These are phyloP conservation scores for Drosophila subsilvestris DNA, from an alignment of 2,888 invertebrate species.

Conservation along the genomic window DNA sequence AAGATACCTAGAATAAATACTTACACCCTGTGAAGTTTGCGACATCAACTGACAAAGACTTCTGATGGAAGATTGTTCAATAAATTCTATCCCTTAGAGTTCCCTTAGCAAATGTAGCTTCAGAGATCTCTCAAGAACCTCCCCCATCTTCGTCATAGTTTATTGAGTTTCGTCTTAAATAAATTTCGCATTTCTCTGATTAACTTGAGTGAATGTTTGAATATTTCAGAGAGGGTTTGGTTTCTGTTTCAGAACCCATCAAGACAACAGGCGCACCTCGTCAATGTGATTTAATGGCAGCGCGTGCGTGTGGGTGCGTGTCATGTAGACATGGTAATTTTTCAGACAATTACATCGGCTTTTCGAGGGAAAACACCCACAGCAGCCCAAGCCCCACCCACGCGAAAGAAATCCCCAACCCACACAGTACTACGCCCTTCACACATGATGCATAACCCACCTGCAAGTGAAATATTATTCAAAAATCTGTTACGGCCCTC, in stretches of 20 bases:
- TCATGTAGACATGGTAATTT: constrained; percentile 77
- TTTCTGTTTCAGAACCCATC: not conserved
- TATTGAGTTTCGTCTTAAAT: not conserved
- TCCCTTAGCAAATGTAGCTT: no score
- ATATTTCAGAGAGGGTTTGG: not conserved
- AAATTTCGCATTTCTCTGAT: not conserved
- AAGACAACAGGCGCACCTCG: constrained; percentile 20
- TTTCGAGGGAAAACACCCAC: constrained; percentile 3
- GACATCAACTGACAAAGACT: no score
- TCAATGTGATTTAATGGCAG: constrained; percentile 70
- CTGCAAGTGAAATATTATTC: constrained; percentile 79
- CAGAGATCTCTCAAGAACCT: no score
- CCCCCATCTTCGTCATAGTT: not conserved
- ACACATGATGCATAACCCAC: constrained; percentile 66
- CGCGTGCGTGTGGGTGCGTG: constrained; percentile 71
- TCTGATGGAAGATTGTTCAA: no score
- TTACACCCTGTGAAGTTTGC: no score
- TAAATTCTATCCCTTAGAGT: no score
- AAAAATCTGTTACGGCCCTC: constrained; percentile 69
- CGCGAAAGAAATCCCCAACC: not conserved
- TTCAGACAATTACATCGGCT: constrained; percentile 71
- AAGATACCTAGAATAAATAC: no score
- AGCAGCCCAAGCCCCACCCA: not conserved
- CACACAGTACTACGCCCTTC: constrained; percentile 14
- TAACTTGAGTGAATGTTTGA: not conserved